Conservation (phyloP, 1,140 invertebrate species). For the Euborellia annulipes region DNA sequence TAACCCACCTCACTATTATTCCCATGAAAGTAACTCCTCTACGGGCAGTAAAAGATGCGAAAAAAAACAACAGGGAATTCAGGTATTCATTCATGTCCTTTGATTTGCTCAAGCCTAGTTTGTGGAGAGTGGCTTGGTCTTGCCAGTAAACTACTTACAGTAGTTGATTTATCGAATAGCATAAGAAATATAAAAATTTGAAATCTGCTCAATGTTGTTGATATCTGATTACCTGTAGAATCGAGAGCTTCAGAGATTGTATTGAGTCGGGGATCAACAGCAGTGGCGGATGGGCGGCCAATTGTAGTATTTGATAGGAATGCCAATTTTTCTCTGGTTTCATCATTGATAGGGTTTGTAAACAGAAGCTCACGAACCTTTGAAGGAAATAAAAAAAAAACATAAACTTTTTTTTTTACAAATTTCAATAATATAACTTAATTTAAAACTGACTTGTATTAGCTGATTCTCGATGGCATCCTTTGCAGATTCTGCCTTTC, state of each 20-base stretch:
- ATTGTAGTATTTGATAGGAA: conserved; percentile 44
- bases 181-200: no score
- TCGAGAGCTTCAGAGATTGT: conserved; percentile 46
- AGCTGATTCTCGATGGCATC: conserved; percentile 32
- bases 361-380: conserved; percentile 45
- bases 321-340: conserved; percentile 63
- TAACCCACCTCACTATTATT: no score
- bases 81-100: no score
- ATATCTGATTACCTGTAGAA: conserved; percentile 46
- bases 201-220: no score
- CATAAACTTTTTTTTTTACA: conserved; percentile 49
- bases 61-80: no score
- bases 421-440: neutral
- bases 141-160: no score
- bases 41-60: no score
- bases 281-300: conserved; percentile 18
- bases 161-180: no score
- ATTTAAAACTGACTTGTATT: conserved; percentile 1
- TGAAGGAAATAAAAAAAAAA: conserved; percentile 52
- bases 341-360: conserved; percentile 45
- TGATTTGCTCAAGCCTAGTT: no score
- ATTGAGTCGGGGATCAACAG: conserved; percentile 31
- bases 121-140: no score
- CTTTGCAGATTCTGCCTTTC: conserved; percentile 41
- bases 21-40: no score